Conservation (phyloP, 2,797 vertebrate species). For the Acomys russatus region DNA sequence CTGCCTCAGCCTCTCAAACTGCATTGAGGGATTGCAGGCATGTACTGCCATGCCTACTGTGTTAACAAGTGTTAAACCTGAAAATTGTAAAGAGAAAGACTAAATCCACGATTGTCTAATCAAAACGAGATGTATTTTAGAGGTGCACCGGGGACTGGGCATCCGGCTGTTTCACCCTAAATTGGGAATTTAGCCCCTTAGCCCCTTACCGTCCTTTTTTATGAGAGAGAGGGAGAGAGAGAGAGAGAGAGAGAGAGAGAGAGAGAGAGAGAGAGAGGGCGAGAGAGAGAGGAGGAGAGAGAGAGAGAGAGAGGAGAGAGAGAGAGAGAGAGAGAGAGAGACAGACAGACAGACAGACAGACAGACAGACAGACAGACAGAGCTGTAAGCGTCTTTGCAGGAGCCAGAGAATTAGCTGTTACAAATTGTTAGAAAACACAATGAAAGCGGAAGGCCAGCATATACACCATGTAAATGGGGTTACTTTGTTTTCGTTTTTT, state of each 20-base stretch:
- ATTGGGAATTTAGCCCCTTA: not conserved
- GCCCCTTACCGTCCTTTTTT: not conserved
- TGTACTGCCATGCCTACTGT: too few relatives aligned
- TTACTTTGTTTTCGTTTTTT: not conserved
- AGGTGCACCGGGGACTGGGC: not conserved
- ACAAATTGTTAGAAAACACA: not conserved
- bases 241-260: too few relatives aligned
- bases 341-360: too few relatives aligned
- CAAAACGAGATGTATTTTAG: not conserved
- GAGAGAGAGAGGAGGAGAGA: too few relatives aligned
- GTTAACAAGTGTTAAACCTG: not conserved
- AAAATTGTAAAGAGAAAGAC: not conserved
- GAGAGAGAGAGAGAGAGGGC: too few relatives aligned
- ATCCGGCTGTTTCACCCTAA: not conserved
- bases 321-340: too few relatives aligned
- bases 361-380: too few relatives aligned
- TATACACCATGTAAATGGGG: not conserved
- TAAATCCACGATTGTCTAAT: not conserved
- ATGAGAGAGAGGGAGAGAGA: too few relatives aligned
- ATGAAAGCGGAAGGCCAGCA: not conserved
- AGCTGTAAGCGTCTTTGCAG: not conserved
- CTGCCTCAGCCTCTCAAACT: not conserved
- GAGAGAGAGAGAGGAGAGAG: too few relatives aligned
- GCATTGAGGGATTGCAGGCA: not conserved
- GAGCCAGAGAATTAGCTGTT: not conserved